These are phyloP conservation scores for Podarcis cretensis DNA, from an alignment of 2,113 vertebrate species.

Conservation along the genomic window DNA sequence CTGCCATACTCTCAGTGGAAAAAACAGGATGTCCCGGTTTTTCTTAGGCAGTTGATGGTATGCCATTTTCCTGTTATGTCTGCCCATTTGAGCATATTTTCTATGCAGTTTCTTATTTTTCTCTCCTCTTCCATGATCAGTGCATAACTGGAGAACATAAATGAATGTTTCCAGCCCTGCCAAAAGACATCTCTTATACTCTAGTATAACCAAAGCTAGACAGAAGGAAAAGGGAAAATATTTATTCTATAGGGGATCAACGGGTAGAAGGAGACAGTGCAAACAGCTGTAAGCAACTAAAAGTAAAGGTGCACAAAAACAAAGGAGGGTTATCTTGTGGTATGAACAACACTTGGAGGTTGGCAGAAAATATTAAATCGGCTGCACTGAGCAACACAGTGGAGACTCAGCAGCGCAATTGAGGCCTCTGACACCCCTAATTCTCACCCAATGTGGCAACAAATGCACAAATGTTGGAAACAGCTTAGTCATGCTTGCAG, in stretches of 20 bases:
- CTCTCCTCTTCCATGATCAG: neutral
- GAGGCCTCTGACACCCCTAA: neutral
- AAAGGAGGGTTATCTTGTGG: neutral
- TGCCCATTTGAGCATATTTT: neutral
- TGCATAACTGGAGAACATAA: neutral
- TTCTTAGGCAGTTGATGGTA: too few relatives aligned
- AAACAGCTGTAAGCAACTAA: neutral
- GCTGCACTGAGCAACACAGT: neutral
- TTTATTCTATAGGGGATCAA: neutral
- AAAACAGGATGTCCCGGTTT: too few relatives aligned
- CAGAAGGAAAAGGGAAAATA: neutral
- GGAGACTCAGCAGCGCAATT: neutral
- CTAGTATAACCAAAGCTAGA: neutral
- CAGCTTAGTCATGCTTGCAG: neutral
- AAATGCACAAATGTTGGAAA: neutral
- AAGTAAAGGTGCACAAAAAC: neutral
- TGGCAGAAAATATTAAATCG: neutral
- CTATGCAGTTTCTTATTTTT: neutral
- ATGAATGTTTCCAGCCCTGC: neutral
- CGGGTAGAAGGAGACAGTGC: neutral
- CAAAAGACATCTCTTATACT: neutral
- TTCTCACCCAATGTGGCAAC: neutral
- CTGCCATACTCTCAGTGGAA: too few relatives aligned
- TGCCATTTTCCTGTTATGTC: neutral
- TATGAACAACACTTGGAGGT: neutral